Percentiles rank a stretch among this genome's conserved stretches.
Evolutionary conservation across 2,113 vertebrate species (phyloP).

Genomic region (Paralichthys olivaceus): DNA sequence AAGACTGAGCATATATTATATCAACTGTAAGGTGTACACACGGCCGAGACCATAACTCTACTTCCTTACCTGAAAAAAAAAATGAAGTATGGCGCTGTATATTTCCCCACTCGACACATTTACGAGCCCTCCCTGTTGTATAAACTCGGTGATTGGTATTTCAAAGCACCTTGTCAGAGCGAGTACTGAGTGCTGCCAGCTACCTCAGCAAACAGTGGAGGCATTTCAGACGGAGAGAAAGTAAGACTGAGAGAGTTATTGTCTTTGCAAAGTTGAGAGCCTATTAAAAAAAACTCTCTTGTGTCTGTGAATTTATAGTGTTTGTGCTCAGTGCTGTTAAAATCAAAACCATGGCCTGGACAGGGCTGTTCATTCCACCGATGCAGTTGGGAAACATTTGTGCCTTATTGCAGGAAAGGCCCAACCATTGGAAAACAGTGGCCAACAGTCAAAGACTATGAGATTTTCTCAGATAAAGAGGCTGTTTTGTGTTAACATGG

Average conservation of each 20-base stretch:
- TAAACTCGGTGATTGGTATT: slow-evolving; percentile 98
- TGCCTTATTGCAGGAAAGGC: slow-evolving; percentile 53
- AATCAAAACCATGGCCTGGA: slow-evolving; percentile 94
- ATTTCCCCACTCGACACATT: slow-evolving; percentile 94
- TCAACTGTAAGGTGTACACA: slow-evolving; percentile 96
- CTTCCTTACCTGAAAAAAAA: slow-evolving; percentile 86
- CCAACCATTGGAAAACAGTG: slow-evolving; percentile 60
- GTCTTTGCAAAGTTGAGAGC: slow-evolving; percentile 86
- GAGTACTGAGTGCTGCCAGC: slow-evolving; percentile 88
- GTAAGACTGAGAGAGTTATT: slow-evolving; percentile 80
- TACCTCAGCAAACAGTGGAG: slow-evolving; percentile 73
- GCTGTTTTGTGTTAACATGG: slow-evolving; percentile 22
- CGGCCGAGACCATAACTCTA: slow-evolving; percentile 94
- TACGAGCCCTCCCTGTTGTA: slow-evolving; percentile 96
- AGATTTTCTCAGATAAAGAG: slow-evolving; percentile 33
- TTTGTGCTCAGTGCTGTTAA: slow-evolving; percentile 97
- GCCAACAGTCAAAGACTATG: slow-evolving; percentile 23
- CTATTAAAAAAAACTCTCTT: slow-evolving; percentile 92
- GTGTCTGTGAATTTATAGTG: slow-evolving; percentile 95
- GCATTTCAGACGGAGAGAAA: slow-evolving; percentile 54
- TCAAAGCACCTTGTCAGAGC: slow-evolving; percentile 96
- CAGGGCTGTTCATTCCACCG: slow-evolving; percentile 78
- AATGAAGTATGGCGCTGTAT: slow-evolving; percentile 93
- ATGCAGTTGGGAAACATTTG: slow-evolving; percentile 66
- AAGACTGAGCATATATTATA: slow-evolving; percentile 94